Evolutionary conservation across 2,888 invertebrate species (phyloP).

Genomic region (Ennomos erosarius): DNA sequence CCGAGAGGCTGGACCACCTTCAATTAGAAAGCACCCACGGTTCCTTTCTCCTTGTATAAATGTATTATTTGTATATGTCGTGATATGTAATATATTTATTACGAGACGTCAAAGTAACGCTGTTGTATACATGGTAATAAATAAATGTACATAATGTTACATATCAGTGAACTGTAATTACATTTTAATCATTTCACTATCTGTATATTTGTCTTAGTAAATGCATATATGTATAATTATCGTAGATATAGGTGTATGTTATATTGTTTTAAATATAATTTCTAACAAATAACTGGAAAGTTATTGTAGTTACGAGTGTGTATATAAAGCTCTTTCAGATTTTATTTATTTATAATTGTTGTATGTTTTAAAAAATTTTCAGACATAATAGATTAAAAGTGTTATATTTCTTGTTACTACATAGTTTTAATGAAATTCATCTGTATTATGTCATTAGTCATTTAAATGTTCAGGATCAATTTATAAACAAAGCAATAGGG

Average conservation of each 20-base stretch:
- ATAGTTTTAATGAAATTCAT: neutral
- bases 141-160: conserved; percentile 70
- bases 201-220: conserved; percentile 50
- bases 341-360: conserved; percentile 41
- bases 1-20: conserved; percentile 79
- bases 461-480: no score
- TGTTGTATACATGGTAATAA: conserved; percentile 48
- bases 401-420: conserved; percentile 19
- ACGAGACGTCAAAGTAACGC: conserved; percentile 34
- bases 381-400: neutral
- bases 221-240: conserved; percentile 39
- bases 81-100: conserved; percentile 59
- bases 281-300: no score
- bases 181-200: conserved; percentile 42
- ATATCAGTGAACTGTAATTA: conserved; percentile 67
- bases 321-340: conserved; percentile 33
- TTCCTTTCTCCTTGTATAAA: conserved; percentile 27
- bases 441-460: no score
- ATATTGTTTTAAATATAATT: conserved; percentile 16
- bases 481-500: no score
- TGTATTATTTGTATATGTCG: conserved; percentile 47
- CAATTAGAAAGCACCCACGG: conserved; percentile 54
- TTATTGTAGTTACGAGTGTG: no score
- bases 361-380: conserved; percentile 41
- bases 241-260: conserved; percentile 28